Evolutionary conservation across 2,888 invertebrate genomes (phyloP), one percentile per base, ranked within the genome.

Genomic region (Spodoptera picta): DNA sequence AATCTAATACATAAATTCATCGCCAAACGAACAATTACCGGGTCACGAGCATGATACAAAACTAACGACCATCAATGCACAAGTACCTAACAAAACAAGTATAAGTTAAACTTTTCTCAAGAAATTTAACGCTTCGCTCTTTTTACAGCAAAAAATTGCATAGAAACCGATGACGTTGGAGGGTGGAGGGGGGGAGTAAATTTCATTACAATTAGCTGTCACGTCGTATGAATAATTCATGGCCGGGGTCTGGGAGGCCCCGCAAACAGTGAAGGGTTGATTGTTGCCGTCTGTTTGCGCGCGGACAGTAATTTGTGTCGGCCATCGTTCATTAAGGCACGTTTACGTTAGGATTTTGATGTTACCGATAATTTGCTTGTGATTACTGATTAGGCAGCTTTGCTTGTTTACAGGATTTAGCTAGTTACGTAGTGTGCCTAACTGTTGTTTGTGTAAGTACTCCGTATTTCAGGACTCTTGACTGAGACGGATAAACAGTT

Each of bases 141-240:
- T 50, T 67, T 53, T 55, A 45, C 11, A 41, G 42, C 48, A 73
- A 72, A 70, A 70, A 68, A 59, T 60, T 57, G 69, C 81, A 79
- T 80, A 68, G 81, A 80, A 75, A 64, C 79, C 79, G 73, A 80
- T 78, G 75, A 80, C 67, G 67, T 60, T 9, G 44, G 61, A 52
- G 46, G 73, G 69, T 50, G 66, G 60, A 36, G 75, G 81, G 69
- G 84, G 84, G 87, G 90, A 86, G 89, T 91, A 93, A 94, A 94
- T 94, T 93, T 92, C 90, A 94, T 94, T 94, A 94, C 93, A 94
- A 94, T 94, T 94, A 94, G 93, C 92, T 78, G 88, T 88, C 86
- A 89, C 87, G 83, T 78, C 77, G 86, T 84, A 91, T 94, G 93
- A 92, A 94, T 94, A 85, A 94, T 94, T 92, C 94, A 94, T 83